phyloP scores from a whole-genome alignment of 2,888 invertebrate genomes.

The Pterobdella sp. region DNA sequence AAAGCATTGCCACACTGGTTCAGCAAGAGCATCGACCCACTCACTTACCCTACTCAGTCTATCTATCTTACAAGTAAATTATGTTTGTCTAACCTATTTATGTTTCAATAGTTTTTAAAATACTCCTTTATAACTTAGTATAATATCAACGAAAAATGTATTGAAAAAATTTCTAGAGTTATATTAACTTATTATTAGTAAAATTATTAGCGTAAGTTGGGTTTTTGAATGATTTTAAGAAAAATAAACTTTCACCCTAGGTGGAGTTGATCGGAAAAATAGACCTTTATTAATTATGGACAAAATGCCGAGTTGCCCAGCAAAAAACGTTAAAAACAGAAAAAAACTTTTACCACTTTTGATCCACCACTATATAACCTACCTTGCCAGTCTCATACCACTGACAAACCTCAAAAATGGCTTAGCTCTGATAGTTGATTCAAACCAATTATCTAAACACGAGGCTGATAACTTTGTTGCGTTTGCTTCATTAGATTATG shows the following conservation, averaged over 20 bases:
- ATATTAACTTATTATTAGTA: too few relatives aligned
- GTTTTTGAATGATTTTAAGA: too few relatives aligned
- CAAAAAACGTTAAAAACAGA: too few relatives aligned
- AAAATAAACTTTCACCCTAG: too few relatives aligned
- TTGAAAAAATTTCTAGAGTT: too few relatives aligned
- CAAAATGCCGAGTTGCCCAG: neutral
- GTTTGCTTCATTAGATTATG: neutral
- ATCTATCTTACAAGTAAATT: neutral
- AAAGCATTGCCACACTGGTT: neutral
- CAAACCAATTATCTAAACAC: neutral
- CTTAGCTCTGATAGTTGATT: neutral
- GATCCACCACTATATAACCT: neutral
- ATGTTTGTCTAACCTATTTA: too few relatives aligned
- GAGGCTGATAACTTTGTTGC: neutral
- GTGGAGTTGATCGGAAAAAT: neutral
- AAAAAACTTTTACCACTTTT: too few relatives aligned
- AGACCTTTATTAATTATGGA: neutral
- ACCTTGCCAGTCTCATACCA: neutral
- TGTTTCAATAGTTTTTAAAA: too few relatives aligned
- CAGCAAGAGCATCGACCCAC: neutral
- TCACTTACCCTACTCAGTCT: neutral
- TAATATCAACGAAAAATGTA: too few relatives aligned
- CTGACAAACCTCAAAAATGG: neutral
- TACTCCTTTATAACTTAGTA: too few relatives aligned
- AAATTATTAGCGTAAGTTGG: too few relatives aligned